Conservation (phyloP, 2,888 invertebrate species). For the Yponomeuta malinellus region DNA sequence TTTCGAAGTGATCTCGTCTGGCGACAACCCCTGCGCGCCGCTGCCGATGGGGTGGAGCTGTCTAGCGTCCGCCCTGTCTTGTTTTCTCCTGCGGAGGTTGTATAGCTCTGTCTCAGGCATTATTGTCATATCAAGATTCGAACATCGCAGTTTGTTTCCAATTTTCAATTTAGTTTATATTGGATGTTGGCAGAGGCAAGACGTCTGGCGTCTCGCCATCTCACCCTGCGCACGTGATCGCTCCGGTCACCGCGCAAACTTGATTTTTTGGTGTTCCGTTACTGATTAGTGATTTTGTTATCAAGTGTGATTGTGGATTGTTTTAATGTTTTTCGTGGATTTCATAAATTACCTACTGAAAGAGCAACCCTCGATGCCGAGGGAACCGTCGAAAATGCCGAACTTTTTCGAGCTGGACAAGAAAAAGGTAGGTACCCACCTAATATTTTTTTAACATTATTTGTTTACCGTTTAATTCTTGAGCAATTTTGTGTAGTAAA, state of each 20-base stretch:
- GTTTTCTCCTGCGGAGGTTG: slow-evolving; percentile 37
- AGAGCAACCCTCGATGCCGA: slow-evolving; percentile 46
- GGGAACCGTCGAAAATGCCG: slow-evolving; percentile 58
- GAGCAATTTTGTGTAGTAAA: too few relatives aligned
- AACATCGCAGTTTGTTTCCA: slow-evolving; percentile 74
- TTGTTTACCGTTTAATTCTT: background rate
- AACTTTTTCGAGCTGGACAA: slow-evolving; percentile 69
- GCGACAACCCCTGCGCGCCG: slow-evolving; percentile 69
- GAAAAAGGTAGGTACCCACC: slow-evolving; percentile 46
- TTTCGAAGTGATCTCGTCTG: slow-evolving; percentile 64
- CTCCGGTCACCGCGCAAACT: slow-evolving; percentile 38
- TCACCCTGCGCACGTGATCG: slow-evolving; percentile 54
- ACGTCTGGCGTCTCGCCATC: slow-evolving; percentile 64
- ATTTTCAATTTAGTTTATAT: slow-evolving; percentile 76
- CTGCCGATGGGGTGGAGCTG: slow-evolving; percentile 66
- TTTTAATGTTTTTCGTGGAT: slow-evolving; percentile 63
- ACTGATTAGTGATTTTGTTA: slow-evolving; percentile 19
- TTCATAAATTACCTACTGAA: slow-evolving; percentile 59
- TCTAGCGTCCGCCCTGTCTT: slow-evolving; percentile 47
- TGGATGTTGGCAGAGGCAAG: slow-evolving; percentile 68
- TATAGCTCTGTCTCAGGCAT: slow-evolving; percentile 67
- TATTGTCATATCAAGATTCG: slow-evolving; percentile 74
- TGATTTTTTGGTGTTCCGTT: slow-evolving; percentile 31
- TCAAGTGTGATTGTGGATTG: slow-evolving; percentile 4
- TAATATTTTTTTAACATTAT: background rate